Evolutionary conservation across 1,140 invertebrate species (phyloP).

Genomic region (Hirudo medicinalis): DNA sequence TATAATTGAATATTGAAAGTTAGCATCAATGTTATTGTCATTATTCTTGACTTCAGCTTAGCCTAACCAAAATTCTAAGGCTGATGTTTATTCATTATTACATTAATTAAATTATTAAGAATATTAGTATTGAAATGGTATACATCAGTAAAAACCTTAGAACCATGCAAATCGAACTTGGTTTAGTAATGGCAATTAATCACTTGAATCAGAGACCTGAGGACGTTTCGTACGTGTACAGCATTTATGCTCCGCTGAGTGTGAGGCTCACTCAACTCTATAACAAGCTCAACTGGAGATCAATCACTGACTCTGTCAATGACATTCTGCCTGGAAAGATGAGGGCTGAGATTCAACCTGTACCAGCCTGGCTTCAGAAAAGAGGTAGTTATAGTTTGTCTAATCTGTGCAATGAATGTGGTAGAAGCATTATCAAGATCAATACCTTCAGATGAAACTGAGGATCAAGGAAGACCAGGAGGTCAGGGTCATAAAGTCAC

Average conservation of each 20-base stretch:
- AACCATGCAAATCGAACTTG: no score
- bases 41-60: no score
- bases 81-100: no score
- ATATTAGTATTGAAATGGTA: no score
- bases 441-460: background rate
- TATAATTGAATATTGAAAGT: no score
- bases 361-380: conserved; percentile 39
- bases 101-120: no score
- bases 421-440: background rate
- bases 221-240: conserved; percentile 84
- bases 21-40: no score
- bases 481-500: conserved; percentile 50
- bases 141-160: no score
- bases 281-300: conserved; percentile 62
- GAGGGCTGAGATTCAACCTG: conserved; percentile 46
- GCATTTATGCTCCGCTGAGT: conserved; percentile 77
- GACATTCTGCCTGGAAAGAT: conserved; percentile 49
- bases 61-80: no score
- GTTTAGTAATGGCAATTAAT: background rate
- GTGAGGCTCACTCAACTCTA: conserved; percentile 67
- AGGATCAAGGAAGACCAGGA: conserved; percentile 20
- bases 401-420: background rate
- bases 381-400: conserved; percentile 28
- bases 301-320: conserved; percentile 54
- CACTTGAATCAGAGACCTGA: conserved; percentile 48